These are phyloP conservation scores for Coregonus ussuriensis DNA, from an alignment of 2,797 vertebrate species.

Conservation along the genomic window DNA sequence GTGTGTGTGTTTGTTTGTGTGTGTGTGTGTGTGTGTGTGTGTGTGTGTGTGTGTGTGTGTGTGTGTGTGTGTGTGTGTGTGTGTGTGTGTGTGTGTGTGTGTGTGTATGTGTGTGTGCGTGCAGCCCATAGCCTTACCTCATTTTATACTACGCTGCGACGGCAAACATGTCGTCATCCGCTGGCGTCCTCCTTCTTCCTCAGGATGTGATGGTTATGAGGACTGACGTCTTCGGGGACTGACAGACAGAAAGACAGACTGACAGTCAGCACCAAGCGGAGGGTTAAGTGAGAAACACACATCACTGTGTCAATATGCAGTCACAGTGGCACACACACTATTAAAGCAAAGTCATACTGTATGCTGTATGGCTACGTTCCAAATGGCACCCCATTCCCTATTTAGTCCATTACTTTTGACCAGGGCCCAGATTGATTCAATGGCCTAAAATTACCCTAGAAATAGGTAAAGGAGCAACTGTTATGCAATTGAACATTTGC, in stretches of 20 bases:
- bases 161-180: constrained; percentile 49
- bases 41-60: background rate
- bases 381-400: background rate
- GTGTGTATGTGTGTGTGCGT: background rate
- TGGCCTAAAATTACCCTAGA: too few relatives aligned
- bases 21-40: background rate
- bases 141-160: constrained; percentile 26
- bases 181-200: constrained; percentile 38
- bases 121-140: constrained; percentile 41
- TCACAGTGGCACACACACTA: background rate
- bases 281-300: background rate
- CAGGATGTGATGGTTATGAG: constrained; percentile 42
- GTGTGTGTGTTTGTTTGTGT: background rate
- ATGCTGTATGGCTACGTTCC: too few relatives aligned
- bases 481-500: background rate
- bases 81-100: background rate
- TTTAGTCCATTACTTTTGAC: background rate
- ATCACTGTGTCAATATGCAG: background rate
- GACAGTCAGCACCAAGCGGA: constrained; percentile 16
- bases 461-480: constrained; percentile 1
- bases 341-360: too few relatives aligned
- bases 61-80: background rate
- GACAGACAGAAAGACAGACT: constrained; percentile 19
- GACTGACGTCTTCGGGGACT: constrained; percentile 41
- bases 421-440: background rate